Conservation (phyloP, 2,888 invertebrate genomes). For the Hofmannophila pseudospretella region DNA sequence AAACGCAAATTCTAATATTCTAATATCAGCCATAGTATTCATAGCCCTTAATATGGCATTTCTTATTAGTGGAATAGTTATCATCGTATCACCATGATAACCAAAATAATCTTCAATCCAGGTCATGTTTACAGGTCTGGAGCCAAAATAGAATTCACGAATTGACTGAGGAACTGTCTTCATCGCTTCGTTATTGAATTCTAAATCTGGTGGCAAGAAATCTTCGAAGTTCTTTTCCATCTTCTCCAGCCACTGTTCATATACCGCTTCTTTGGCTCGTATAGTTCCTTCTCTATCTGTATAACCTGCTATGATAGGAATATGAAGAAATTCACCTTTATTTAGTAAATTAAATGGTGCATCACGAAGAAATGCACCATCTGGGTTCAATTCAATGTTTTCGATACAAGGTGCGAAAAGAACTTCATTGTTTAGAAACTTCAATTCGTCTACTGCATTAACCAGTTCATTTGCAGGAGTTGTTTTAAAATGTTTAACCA, state of each 20-base stretch:
- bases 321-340: conserved; percentile 44
- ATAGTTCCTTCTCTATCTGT: conserved; percentile 58
- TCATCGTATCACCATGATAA: conserved; percentile 55
- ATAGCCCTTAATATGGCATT: conserved; percentile 44
- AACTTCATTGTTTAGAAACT: conserved; percentile 50
- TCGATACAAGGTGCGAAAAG: conserved; percentile 66
- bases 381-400: conserved; percentile 28
- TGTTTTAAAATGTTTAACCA: conserved; percentile 37
- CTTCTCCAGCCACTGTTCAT: conserved; percentile 34
- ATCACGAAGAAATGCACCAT: conserved; percentile 42
- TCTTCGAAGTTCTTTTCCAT: conserved; percentile 55
- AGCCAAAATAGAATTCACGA: conserved; percentile 47
- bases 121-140: conserved; percentile 34
- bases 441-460: conserved; percentile 33
- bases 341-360: conserved; percentile 48
- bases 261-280: conserved; percentile 41
- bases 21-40: conserved; percentile 39
- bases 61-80: conserved; percentile 47
- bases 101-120: conserved; percentile 54
- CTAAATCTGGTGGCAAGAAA: conserved; percentile 54
- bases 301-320: conserved; percentile 55
- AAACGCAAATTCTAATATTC: conserved; percentile 52
- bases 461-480: conserved; percentile 38
- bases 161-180: conserved; percentile 27
- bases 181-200: conserved; percentile 32